Evolutionary conservation across 2,113 vertebrate species (phyloP).

Genomic region (Burhinus bistriatus): DNA sequence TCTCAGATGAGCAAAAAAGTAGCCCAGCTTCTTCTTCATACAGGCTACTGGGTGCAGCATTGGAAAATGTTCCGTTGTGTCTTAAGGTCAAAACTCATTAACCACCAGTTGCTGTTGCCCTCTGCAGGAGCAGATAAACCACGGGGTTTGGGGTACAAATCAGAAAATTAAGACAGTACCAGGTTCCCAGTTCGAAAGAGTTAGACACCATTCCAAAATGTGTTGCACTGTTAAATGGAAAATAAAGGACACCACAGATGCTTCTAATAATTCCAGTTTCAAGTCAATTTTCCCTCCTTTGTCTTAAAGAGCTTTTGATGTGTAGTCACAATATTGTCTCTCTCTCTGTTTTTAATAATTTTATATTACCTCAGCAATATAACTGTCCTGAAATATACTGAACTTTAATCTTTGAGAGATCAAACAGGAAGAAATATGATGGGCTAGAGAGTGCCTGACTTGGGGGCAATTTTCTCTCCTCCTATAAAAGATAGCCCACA

Average conservation of each 20-base stretch:
- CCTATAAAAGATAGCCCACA: background rate
- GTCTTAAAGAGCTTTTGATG: conserved; percentile 72
- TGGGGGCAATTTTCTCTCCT: background rate
- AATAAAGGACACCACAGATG: conserved; percentile 66
- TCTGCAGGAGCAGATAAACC: conserved; percentile 6
- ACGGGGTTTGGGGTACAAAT: background rate
- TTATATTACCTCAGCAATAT: conserved; percentile 70
- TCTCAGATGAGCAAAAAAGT: background rate
- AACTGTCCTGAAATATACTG: conserved; percentile 63
- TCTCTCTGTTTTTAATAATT: conserved; percentile 75
- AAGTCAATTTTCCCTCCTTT: conserved; percentile 67
- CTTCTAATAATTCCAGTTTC: conserved; percentile 64
- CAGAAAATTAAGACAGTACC: background rate
- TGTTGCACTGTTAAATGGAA: conserved; percentile 38
- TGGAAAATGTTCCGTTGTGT: conserved; percentile 12
- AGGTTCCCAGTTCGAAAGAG: conserved; percentile 4
- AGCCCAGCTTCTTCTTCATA: background rate
- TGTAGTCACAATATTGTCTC: conserved; percentile 55
- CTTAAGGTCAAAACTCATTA: background rate
- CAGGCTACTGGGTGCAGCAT: background rate
- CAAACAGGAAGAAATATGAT: conserved; percentile 53
- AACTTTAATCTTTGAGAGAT: conserved; percentile 58
- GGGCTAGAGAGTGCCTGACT: background rate
- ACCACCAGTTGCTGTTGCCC: background rate
- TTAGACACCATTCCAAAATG: conserved; percentile 18